phyloP scores from a whole-genome alignment of 2,797 vertebrate species.

The Alcedo atthis region DNA sequence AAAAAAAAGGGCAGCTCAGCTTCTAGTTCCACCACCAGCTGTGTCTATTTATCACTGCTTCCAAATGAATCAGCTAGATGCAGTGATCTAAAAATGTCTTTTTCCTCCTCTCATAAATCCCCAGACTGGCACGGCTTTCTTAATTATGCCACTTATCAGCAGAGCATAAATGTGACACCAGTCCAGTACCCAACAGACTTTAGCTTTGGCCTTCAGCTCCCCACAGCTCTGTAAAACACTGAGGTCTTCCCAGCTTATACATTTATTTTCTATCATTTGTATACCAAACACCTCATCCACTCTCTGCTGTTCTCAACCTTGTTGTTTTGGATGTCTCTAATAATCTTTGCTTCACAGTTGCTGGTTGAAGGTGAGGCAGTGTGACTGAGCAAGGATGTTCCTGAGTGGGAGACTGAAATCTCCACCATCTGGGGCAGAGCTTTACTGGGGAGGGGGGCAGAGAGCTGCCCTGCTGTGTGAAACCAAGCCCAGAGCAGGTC shows the following conservation, averaged over 20 bases:
- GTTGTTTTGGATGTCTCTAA: not conserved
- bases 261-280: not conserved
- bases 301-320: not conserved
- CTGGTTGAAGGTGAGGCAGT: not conserved
- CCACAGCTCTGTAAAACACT: not conserved
- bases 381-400: not conserved
- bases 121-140: conserved; percentile 2
- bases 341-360: not conserved
- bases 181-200: not conserved
- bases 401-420: not conserved
- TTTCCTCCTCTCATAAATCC: conserved; percentile 24
- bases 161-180: not conserved
- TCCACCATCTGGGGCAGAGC: not conserved
- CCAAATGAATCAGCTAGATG: not conserved
- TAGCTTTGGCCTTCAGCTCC: not conserved
- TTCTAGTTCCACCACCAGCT: not conserved
- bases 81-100: not conserved
- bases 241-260: not conserved
- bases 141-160: not conserved
- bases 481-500: not conserved
- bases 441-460: no score
- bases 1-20: not conserved
- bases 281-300: not conserved
- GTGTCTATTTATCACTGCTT: not conserved
- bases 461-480: not conserved